Evolutionary conservation across 2,113 vertebrate species (phyloP).

Genomic region (Nibea albiflora): DNA sequence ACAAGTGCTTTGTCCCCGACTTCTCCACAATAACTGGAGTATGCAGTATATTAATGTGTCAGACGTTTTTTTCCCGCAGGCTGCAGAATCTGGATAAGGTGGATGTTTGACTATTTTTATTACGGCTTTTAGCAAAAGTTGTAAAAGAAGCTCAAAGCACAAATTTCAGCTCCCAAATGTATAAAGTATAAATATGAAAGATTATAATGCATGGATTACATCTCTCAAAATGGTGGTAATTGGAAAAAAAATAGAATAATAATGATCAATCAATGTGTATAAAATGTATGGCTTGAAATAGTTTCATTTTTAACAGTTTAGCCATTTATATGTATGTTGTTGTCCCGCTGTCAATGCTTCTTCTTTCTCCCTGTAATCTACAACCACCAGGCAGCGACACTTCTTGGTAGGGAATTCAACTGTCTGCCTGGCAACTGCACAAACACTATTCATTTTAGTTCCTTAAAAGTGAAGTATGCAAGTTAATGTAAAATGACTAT

Average conservation of each 20-base stretch:
- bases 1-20: neutral
- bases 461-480: neutral
- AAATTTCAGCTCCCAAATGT: neutral
- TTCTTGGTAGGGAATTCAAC: neutral
- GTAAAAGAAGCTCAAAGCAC: neutral
- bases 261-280: neutral
- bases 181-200: neutral
- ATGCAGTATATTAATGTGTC: slow-evolving; percentile 1
- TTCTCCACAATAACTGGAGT: neutral
- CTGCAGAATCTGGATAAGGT: neutral
- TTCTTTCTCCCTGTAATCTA: too few species aligned
- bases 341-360: neutral
- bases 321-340: neutral
- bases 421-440: neutral
- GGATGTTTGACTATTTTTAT: neutral
- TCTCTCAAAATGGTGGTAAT: neutral
- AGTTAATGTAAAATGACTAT: neutral
- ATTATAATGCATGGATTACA: neutral
- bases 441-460: neutral
- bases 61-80: neutral
- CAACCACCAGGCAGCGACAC: too few species aligned
- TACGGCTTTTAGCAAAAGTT: neutral
- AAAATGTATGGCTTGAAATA: neutral
- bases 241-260: neutral
- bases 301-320: neutral